Evolutionary conservation across 2,113 vertebrate genomes (phyloP).

Genomic region (Hemicordylus capensis): DNA sequence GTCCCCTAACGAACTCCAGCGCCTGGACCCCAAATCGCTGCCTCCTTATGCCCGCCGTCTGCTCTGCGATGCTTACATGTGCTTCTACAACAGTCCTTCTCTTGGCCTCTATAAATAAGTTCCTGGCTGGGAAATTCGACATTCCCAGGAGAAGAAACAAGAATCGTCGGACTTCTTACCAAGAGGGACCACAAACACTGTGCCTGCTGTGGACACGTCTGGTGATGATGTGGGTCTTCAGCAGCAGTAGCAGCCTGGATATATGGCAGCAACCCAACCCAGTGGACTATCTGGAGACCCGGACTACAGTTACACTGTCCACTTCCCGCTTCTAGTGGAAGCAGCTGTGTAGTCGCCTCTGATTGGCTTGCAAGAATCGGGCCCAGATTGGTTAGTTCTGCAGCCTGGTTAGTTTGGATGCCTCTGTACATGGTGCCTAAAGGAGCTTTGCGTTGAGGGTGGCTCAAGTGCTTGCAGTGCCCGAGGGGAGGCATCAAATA

Average conservation of each 20-base stretch:
- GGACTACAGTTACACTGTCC: background rate
- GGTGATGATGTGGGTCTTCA: background rate
- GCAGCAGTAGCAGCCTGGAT: background rate
- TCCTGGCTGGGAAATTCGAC: background rate
- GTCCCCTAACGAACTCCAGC: conserved; percentile 70
- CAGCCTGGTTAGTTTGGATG: background rate
- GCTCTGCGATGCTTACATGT: conserved; percentile 87
- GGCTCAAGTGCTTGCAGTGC: too few species aligned
- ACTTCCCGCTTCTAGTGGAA: background rate
- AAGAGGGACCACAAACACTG: too few species aligned
- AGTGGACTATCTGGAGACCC: background rate
- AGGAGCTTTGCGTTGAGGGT: too few species aligned
- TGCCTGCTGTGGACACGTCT: too few species aligned
- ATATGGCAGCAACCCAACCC: fast-evolving
- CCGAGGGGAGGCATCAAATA: too few species aligned
- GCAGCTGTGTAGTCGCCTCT: background rate
- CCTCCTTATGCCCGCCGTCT: conserved; percentile 72
- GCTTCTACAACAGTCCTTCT: conserved; percentile 83
- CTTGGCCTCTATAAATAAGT: conserved; percentile 82
- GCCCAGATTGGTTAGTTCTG: background rate
- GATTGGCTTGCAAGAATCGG: background rate
- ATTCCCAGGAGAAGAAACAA: too few species aligned
- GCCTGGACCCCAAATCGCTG: conserved; percentile 71
- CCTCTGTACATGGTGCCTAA: background rate
- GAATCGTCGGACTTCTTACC: background rate